phyloP scores from a whole-genome alignment of 2,797 vertebrate genomes.

The Buceros bicornis region DNA sequence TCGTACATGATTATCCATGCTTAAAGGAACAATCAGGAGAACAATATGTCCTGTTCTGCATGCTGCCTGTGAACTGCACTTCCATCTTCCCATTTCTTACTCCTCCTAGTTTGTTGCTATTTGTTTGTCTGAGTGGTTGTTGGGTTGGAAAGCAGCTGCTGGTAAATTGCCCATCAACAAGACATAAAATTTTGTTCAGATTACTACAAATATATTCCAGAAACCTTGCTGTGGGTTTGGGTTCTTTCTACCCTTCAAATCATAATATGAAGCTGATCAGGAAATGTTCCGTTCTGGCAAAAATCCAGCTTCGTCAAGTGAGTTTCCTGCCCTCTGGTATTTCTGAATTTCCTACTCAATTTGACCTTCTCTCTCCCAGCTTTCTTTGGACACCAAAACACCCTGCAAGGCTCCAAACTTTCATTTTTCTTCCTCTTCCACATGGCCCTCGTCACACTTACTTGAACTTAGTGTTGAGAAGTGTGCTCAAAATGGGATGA shows the following conservation, averaged over 20 bases:
- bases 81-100: background rate
- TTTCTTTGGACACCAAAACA: background rate
- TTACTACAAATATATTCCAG: background rate
- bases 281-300: background rate
- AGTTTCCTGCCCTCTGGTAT: background rate
- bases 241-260: background rate
- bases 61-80: background rate
- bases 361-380: background rate
- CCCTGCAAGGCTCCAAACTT: rapidly evolving
- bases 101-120: background rate
- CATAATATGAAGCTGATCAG: background rate
- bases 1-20: conserved; percentile 69
- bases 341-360: background rate
- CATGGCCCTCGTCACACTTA: background rate
- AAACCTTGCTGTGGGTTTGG: background rate
- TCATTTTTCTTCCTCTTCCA: background rate
- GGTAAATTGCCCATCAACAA: background rate
- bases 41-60: conserved; percentile 42
- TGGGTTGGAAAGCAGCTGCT: background rate
- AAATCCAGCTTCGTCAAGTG: background rate
- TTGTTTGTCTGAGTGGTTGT: background rate
- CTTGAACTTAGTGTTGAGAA: background rate
- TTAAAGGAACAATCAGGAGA: conserved; percentile 64
- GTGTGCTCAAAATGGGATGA: background rate
- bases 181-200: background rate